These are phyloP conservation scores for Amphipoea oculea DNA, from an alignment of 2,888 invertebrate species.

Conservation along the genomic window DNA sequence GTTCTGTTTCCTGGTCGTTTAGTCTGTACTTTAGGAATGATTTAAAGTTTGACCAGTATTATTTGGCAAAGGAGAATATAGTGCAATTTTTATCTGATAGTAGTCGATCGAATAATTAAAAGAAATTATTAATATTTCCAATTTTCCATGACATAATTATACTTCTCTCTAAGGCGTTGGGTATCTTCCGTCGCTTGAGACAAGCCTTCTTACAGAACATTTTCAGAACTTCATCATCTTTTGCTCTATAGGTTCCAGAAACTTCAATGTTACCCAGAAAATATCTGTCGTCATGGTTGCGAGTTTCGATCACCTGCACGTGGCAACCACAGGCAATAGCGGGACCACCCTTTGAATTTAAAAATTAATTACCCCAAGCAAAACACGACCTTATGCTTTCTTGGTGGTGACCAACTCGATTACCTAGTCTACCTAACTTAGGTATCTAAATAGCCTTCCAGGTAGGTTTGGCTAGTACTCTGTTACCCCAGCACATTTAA, in stretches of 20 bases:
- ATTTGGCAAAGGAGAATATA: neutral
- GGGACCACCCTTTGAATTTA: conserved; percentile 8
- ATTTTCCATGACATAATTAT: neutral
- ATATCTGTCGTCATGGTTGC: conserved; percentile 23
- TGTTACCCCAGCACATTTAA: neutral
- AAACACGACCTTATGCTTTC: neutral
- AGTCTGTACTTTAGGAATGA: too few species aligned
- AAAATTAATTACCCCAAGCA: neutral
- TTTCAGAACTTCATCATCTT: neutral
- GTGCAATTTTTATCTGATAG: neutral
- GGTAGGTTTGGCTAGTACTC: neutral
- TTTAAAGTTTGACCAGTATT: neutral
- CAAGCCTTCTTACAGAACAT: neutral
- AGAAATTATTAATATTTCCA: neutral
- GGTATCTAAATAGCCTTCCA: neutral
- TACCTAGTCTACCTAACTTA: neutral
- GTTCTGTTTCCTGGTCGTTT: conserved; percentile 45
- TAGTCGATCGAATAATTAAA: neutral
- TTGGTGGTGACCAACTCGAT: neutral
- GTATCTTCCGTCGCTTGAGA: neutral
- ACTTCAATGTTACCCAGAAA: neutral
- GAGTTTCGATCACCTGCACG: conserved; percentile 22
- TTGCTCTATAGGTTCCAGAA: neutral
- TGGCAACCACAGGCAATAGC: conserved; percentile 1
- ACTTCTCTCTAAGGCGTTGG: neutral